These are phyloP conservation scores for Stratiolaelaps scimitus DNA, from an alignment of 1,140 invertebrate species.

Conservation along the genomic window DNA sequence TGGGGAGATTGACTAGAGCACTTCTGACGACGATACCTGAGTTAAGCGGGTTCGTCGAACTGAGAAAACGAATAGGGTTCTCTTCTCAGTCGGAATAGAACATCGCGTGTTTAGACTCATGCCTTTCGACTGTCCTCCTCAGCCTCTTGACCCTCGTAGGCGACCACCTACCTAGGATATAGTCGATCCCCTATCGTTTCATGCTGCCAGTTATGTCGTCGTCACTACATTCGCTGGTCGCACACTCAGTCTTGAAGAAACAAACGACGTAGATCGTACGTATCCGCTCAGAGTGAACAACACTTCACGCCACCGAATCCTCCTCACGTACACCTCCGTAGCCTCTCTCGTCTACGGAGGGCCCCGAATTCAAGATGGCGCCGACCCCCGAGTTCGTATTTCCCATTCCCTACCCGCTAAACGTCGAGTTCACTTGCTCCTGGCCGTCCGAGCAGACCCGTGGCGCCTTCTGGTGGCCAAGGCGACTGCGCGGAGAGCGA, in stretches of 20 bases:
- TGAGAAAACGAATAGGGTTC: no score
- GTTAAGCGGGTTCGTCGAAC: no score
- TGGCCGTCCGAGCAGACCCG: no score
- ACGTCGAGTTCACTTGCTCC: not conserved
- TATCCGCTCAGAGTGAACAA: not conserved
- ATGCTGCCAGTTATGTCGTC: not conserved
- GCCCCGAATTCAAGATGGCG: slow-evolving; percentile 20
- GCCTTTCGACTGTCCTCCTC: no score
- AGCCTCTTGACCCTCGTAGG: no score
- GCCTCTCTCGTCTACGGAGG: slow-evolving; percentile 4
- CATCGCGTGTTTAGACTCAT: no score
- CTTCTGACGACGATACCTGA: no score
- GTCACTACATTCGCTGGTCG: not conserved
- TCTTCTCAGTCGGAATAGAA: no score
- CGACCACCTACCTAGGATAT: no score
- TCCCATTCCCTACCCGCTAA: not conserved
- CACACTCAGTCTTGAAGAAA: not conserved
- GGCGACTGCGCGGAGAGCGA: slow-evolving; percentile 24
- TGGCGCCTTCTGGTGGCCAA: slow-evolving; percentile 21
- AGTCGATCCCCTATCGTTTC: not conserved
- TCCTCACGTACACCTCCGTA: not conserved
- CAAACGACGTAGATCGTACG: not conserved
- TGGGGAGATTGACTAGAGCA: no score
- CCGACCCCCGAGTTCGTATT: not conserved
- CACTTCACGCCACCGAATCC: not conserved